A percentile compares a stretch with the other conserved stretches of the same genome.
Evolutionary conservation across 2,888 invertebrate genomes (phyloP).

Genomic region (Habroteleia sp.): DNA sequence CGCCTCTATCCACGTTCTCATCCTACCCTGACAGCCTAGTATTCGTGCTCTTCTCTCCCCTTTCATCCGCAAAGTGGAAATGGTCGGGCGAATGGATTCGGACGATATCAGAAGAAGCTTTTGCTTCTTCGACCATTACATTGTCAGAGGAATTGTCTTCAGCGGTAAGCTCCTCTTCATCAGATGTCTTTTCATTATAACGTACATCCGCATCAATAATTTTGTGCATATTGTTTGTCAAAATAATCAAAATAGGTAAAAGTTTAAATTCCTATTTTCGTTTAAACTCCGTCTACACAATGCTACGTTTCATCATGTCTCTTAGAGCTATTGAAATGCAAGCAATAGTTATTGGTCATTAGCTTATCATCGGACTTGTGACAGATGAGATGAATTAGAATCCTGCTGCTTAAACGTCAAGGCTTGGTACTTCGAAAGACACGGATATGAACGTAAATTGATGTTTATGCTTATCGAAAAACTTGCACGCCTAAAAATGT

Average conservation of each 20-base stretch:
- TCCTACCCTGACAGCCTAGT: conserved; percentile 56
- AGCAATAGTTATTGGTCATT: conserved; percentile 28
- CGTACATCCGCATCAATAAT: conserved; percentile 19
- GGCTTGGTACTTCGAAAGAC: no score
- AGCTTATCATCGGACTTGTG: conserved; percentile 15
- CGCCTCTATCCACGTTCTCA: conserved; percentile 53
- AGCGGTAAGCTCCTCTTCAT: conserved; percentile 46
- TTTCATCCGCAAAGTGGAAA: conserved; percentile 71
- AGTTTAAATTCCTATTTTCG: conserved; percentile 1
- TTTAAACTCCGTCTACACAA: no score
- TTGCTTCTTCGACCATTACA: conserved; percentile 65
- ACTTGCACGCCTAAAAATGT: no score
- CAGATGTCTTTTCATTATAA: conserved; percentile 49
- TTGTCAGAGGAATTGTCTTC: conserved; percentile 63
- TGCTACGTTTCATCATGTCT: conserved; percentile 1
- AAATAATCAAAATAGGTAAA: neutral
- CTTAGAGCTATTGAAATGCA: conserved; percentile 2
- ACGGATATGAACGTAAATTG: no score
- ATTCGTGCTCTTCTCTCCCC: conserved; percentile 61
- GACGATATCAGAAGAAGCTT: conserved; percentile 65
- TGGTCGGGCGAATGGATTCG: conserved; percentile 71
- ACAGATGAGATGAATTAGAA: conserved; percentile 7
- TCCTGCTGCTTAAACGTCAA: conserved; percentile 7
- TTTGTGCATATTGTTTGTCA: conserved; percentile 31
- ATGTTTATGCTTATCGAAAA: no score